phyloP scores from a whole-genome alignment of 2,888 invertebrate species.

The Oxycera nigricornis region DNA sequence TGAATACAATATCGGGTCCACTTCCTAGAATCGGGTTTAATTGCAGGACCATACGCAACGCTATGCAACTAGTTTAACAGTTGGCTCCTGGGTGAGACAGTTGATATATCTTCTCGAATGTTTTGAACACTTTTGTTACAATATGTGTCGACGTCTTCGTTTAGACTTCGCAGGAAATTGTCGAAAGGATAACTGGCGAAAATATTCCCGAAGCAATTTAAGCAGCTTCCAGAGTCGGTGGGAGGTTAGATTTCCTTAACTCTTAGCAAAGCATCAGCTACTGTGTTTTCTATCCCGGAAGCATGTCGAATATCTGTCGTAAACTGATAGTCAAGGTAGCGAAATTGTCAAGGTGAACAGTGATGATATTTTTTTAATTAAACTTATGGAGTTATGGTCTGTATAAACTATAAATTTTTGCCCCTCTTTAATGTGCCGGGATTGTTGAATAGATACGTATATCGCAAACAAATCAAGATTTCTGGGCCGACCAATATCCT shows the following conservation, averaged over 20 bases:
- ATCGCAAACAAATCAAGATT: too few species aligned
- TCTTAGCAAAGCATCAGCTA: background rate
- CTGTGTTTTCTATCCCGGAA: background rate
- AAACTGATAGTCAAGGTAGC: background rate
- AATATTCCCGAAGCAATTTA: background rate
- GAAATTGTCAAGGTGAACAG: too few species aligned
- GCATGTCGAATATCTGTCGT: background rate
- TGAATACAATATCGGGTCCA: background rate
- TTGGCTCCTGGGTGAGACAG: background rate
- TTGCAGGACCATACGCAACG: background rate
- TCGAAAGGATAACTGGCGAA: background rate
- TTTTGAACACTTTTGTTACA: background rate
- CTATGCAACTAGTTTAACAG: background rate
- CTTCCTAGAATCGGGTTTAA: background rate
- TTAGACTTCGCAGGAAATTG: background rate
- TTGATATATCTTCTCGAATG: background rate
- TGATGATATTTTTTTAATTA: too few species aligned
- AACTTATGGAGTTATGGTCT: too few species aligned
- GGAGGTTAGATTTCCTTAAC: background rate
- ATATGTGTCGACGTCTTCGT: background rate
- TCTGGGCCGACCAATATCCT: too few species aligned
- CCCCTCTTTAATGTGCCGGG: too few species aligned
- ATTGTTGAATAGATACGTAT: too few species aligned
- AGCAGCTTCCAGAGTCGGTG: background rate
- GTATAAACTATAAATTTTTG: too few species aligned